These are phyloP conservation scores for Calycopis cecrops DNA, from an alignment of 1,140 invertebrate genomes.

Conservation along the genomic window DNA sequence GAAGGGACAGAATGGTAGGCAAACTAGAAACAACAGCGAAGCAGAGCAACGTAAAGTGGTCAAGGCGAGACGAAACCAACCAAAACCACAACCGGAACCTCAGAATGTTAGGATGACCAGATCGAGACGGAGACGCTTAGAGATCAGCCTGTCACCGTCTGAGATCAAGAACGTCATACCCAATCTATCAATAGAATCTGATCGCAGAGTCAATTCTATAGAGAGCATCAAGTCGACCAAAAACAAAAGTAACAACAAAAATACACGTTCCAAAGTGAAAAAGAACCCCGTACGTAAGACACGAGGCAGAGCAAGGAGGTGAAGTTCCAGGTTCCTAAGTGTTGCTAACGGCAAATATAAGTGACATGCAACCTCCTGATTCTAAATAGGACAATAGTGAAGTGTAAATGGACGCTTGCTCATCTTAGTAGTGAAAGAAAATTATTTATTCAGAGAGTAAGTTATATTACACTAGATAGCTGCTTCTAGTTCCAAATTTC, in stretches of 20 bases:
- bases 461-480: constrained; percentile 42
- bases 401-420: constrained; percentile 54
- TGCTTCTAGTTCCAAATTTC: constrained; percentile 19
- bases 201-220: constrained; percentile 42
- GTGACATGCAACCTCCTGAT: constrained; percentile 36
- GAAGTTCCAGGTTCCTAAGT: constrained; percentile 32
- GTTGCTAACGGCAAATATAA: constrained; percentile 21
- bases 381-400: constrained; percentile 57
- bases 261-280: constrained; percentile 36
- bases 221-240: constrained; percentile 42
- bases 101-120: constrained; percentile 35
- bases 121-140: constrained; percentile 46
- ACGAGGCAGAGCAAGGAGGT: constrained; percentile 47
- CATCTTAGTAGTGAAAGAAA: constrained; percentile 48
- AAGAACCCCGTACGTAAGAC: constrained; percentile 37
- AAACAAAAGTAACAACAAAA: constrained; percentile 31
- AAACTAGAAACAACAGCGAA: constrained; percentile 36
- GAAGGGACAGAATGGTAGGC: constrained; percentile 54
- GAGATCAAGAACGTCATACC: constrained; percentile 46
- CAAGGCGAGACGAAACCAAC: constrained; percentile 35
- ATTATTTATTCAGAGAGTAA: constrained; percentile 63
- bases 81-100: constrained; percentile 28
- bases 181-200: constrained; percentile 50
- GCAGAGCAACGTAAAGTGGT: constrained; percentile 41
- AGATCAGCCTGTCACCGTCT: constrained; percentile 52